A percentile compares a stretch with the other conserved stretches of the same genome.
These are phyloP conservation scores for Chiloscyllium punctatum DNA, from an alignment of 2,797 vertebrate genomes.

Conservation along the genomic window DNA sequence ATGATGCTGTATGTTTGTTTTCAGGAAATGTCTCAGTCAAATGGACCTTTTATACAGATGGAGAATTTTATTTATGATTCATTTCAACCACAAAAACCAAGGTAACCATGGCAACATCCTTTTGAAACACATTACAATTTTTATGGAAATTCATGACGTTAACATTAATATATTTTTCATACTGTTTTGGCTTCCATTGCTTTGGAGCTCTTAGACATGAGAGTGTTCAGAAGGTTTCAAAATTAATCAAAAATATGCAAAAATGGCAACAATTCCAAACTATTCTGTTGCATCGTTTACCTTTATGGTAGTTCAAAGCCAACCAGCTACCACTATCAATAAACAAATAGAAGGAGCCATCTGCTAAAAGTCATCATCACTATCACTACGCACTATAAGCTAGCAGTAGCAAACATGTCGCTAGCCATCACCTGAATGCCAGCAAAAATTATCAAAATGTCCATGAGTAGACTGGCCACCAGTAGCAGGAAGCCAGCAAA, in stretches of 20 bases:
- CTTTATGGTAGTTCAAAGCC: neutral
- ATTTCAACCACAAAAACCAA: neutral
- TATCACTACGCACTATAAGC: neutral
- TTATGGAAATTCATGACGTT: neutral
- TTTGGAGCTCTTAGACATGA: neutral
- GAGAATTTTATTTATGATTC: constrained; percentile 28
- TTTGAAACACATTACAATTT: neutral
- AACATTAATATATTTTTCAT: neutral
- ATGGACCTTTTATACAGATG: neutral
- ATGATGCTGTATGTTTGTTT: neutral
- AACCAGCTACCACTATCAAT: neutral
- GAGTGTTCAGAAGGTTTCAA: neutral
- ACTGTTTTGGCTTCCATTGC: neutral
- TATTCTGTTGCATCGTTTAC: neutral
- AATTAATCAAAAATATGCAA: neutral
- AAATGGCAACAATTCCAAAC: neutral
- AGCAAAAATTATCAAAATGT: neutral
- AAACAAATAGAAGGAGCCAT: neutral
- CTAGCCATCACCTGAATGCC: neutral
- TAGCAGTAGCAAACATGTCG: neutral
- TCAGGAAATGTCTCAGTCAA: neutral
- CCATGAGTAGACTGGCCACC: neutral
- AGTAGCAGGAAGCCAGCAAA: neutral
- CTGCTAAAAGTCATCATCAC: neutral
- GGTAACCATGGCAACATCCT: neutral